Conservation (phyloP, 2,113 vertebrate species). For the Erpornis zantholeuca region DNA sequence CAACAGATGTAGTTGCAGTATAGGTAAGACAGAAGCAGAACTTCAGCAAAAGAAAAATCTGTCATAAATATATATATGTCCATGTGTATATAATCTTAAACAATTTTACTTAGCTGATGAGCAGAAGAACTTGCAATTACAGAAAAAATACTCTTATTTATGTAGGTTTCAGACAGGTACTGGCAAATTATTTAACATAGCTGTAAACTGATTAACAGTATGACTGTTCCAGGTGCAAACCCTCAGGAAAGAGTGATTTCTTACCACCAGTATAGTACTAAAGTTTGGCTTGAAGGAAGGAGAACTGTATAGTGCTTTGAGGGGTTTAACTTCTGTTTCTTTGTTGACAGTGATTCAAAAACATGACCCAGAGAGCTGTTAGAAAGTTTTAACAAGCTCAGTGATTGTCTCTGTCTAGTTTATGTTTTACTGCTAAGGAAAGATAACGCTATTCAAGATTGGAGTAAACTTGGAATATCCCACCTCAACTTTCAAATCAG, state of each 20-base stretch:
- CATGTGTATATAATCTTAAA: background rate
- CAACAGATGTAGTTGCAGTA: background rate
- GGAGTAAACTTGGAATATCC: background rate
- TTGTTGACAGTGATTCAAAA: background rate
- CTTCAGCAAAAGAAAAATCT: background rate
- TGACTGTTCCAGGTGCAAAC: background rate
- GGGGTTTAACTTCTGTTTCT: slow-evolving; percentile 3
- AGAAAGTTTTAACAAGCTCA: slow-evolving; percentile 17
- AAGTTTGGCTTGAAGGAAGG: background rate
- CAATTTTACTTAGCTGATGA: background rate
- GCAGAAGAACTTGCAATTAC: background rate
- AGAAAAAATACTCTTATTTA: background rate
- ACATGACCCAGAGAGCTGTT: background rate
- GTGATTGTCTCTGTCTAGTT: background rate
- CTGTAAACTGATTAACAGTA: background rate
- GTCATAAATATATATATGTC: background rate
- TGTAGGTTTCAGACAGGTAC: background rate
- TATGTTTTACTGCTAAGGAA: background rate
- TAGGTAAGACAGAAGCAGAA: background rate
- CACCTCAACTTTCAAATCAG: background rate
- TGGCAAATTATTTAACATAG: background rate
- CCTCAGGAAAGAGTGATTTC: background rate
- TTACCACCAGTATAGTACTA: background rate
- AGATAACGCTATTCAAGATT: background rate
- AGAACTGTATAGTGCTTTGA: background rate